Evolutionary conservation across 2,797 vertebrate species (phyloP).

Genomic region (Lophius americanus): DNA sequence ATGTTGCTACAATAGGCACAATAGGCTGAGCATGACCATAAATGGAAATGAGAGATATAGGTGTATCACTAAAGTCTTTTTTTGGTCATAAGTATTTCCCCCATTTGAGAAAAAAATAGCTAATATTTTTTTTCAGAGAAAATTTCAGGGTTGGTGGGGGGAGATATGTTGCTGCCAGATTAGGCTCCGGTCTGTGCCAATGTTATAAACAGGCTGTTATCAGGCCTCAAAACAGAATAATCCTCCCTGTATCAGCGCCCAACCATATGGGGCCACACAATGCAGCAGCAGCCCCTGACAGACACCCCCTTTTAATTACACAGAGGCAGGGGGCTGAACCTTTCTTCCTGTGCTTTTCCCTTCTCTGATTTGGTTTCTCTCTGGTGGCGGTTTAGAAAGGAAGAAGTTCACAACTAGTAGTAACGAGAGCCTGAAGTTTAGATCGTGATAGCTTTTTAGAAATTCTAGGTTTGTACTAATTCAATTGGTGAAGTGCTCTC

Average conservation of each 20-base stretch:
- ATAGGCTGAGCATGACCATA: conserved; percentile 10
- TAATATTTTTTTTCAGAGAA: conserved; percentile 67
- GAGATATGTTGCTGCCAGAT: conserved; percentile 97
- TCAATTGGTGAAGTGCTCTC: background rate
- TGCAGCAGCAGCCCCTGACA: conserved; percentile 92
- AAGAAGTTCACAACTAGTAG: conserved; percentile 5
- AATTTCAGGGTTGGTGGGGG: conserved; percentile 77
- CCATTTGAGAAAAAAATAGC: conserved; percentile 56
- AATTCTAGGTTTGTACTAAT: conserved; percentile 10
- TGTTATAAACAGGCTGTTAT: conserved; percentile 99
- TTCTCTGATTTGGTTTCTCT: conserved; percentile 38
- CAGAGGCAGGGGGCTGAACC: conserved; percentile 83
- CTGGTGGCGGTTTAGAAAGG: conserved; percentile 24
- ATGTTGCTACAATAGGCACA: background rate
- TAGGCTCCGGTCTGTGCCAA: conserved; percentile 95
- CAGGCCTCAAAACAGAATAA: conserved; percentile 97
- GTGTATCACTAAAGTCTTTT: conserved; percentile 43
- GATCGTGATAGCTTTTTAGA: conserved; percentile 1
- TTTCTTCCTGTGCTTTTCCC: conserved; percentile 52
- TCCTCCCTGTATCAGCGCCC: conserved; percentile 97
- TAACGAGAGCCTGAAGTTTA: conserved; percentile 4
- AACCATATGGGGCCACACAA: conserved; percentile 99
- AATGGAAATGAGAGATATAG: conserved; percentile 33
- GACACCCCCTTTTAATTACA: conserved; percentile 98
- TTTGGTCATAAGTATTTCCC: conserved; percentile 59